Evolutionary conservation across 2,888 invertebrate genomes (phyloP).

Genomic region (Diaperis boleti): DNA sequence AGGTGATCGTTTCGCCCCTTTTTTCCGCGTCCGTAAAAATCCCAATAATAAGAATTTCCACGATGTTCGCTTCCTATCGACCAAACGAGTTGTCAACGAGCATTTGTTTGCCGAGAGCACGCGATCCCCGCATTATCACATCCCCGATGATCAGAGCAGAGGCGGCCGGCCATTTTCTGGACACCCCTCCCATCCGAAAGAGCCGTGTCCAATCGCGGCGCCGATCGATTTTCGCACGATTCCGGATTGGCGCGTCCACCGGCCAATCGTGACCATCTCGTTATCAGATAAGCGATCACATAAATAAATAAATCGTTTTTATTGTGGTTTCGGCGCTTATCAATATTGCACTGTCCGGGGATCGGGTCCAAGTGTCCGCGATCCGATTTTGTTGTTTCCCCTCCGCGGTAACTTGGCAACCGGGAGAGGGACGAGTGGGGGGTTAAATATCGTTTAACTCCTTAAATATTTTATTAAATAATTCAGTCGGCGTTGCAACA

Average conservation of each 20-base stretch:
- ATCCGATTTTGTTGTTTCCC: background rate
- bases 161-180: constrained; percentile 48
- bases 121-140: constrained; percentile 44
- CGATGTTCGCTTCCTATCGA: constrained; percentile 48
- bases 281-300: too few relatives aligned
- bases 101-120: constrained; percentile 46
- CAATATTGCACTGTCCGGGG: background rate
- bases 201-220: constrained; percentile 38
- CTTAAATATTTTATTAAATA: constrained; percentile 51
- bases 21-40: background rate
- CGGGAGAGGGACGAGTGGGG: constrained; percentile 31
- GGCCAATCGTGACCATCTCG: background rate
- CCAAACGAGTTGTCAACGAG: constrained; percentile 53
- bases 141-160: background rate
- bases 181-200: constrained; percentile 26
- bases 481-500: constrained; percentile 38
- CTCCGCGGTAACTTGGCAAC: constrained; percentile 21
- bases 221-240: constrained; percentile 40
- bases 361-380: background rate
- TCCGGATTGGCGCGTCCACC: background rate
- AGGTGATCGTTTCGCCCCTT: constrained; percentile 24
- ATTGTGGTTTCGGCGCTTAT: background rate
- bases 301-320: background rate
- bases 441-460: constrained; percentile 50
- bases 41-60: background rate